Conservation (phyloP, 2,888 invertebrate genomes). For the Operophtera brumata region DNA sequence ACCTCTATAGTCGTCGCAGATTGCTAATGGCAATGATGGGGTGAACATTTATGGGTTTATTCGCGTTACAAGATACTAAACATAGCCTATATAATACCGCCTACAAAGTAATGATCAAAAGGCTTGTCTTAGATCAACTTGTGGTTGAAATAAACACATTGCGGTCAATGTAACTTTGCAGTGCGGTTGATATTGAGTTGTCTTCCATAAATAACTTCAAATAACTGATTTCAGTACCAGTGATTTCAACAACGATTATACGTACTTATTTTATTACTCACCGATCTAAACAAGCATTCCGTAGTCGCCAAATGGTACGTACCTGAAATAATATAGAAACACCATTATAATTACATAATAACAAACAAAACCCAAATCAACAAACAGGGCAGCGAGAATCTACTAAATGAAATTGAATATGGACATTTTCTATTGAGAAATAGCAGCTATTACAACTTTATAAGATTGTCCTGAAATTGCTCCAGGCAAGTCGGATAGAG, state of each 20-base stretch:
- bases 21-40: constrained; percentile 5
- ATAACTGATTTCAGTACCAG: constrained; percentile 34
- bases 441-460: no score
- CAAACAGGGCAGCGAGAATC: neutral
- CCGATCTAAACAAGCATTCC: neutral
- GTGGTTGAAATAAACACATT: constrained; percentile 24
- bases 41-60: neutral
- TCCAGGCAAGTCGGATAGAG: no score
- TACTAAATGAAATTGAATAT: neutral
- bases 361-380: neutral
- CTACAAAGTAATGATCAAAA: neutral
- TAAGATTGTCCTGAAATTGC: no score
- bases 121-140: constrained; percentile 11
- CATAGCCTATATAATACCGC: neutral
- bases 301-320: neutral
- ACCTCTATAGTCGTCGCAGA: neutral
- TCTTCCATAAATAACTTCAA: constrained; percentile 36
- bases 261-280: constrained; percentile 39
- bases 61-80: constrained; percentile 4
- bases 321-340: constrained; percentile 4
- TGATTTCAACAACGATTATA: constrained; percentile 31
- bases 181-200: constrained; percentile 32
- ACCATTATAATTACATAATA: neutral
- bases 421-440: neutral
- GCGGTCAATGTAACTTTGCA: constrained; percentile 32